These are phyloP conservation scores for Calonectris borealis DNA, from an alignment of 2,113 vertebrate species.

Conservation along the genomic window DNA sequence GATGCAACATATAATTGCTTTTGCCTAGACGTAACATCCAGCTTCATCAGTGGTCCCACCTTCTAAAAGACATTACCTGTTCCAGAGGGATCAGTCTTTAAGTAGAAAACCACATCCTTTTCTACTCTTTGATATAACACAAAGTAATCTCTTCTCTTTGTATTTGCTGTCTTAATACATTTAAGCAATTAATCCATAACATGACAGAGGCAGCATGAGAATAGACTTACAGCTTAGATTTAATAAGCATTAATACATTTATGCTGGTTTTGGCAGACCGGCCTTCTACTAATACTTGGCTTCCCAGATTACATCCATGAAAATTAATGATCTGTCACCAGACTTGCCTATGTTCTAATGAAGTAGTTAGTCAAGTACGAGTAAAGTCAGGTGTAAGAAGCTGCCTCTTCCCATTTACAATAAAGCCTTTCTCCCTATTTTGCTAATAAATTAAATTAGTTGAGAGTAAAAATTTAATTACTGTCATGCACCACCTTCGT, in stretches of 20 bases:
- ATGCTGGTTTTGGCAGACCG: conserved; percentile 34
- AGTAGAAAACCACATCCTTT: background rate
- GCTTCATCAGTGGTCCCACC: too few relatives aligned
- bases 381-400: conserved; percentile 68
- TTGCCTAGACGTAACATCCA: background rate
- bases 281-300: conserved; percentile 48
- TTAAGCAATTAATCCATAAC: conserved; percentile 32
- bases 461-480: conserved; percentile 73
- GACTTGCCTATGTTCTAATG: conserved; percentile 51
- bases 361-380: conserved; percentile 62
- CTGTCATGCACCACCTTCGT: conserved; percentile 35
- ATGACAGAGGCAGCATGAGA: conserved; percentile 16
- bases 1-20: accelerated
- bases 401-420: conserved; percentile 31
- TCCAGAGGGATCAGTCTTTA: background rate
- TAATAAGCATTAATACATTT: conserved; percentile 50
- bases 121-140: background rate
- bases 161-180: background rate
- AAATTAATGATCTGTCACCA: conserved; percentile 71
- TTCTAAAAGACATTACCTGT: background rate
- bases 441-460: conserved; percentile 73
- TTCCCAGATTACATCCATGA: conserved; percentile 66
- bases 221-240: conserved; percentile 35
- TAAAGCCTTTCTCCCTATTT: conserved; percentile 51
- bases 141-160: background rate